Percentiles rank a stretch among this genome's conserved stretches.
Evolutionary conservation across 2,797 vertebrate species (phyloP).

Genomic region (Sarcophilus harrisii): DNA sequence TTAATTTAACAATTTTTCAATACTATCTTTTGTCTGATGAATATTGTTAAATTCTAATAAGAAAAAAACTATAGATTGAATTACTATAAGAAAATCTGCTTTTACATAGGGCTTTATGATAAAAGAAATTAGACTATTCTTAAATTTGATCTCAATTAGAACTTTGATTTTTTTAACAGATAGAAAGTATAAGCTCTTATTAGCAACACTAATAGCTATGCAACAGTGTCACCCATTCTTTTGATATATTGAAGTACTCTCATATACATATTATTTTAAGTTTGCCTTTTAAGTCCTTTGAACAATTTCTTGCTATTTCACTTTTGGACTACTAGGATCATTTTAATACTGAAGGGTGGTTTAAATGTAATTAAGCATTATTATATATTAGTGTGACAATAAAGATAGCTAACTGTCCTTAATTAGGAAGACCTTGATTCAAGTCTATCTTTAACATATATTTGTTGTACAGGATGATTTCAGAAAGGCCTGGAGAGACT

Average conservation of each 20-base stretch:
- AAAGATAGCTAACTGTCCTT: neutral
- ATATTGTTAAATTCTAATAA: conserved; percentile 8
- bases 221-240: neutral
- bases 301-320: neutral
- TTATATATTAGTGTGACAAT: neutral
- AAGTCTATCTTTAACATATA: neutral
- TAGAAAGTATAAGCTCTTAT: neutral
- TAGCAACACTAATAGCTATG: neutral
- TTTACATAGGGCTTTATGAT: neutral
- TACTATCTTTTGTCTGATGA: neutral
- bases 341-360: too few species aligned
- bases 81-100: neutral
- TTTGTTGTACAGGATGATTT: too few species aligned
- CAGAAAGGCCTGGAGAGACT: too few species aligned
- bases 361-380: neutral
- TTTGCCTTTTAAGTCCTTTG: neutral
- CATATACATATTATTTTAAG: neutral
- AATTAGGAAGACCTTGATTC: neutral
- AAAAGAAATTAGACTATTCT: neutral
- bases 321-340: neutral
- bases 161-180: conserved; percentile 9
- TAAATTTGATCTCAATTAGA: conserved; percentile 13
- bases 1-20: conserved; percentile 11
- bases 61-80: neutral
- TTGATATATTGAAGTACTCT: neutral